Percentiles rank a stretch among this genome's conserved stretches.
Evolutionary conservation across 2,888 invertebrate genomes (phyloP).

Genomic region (Drosophila rellima): DNA sequence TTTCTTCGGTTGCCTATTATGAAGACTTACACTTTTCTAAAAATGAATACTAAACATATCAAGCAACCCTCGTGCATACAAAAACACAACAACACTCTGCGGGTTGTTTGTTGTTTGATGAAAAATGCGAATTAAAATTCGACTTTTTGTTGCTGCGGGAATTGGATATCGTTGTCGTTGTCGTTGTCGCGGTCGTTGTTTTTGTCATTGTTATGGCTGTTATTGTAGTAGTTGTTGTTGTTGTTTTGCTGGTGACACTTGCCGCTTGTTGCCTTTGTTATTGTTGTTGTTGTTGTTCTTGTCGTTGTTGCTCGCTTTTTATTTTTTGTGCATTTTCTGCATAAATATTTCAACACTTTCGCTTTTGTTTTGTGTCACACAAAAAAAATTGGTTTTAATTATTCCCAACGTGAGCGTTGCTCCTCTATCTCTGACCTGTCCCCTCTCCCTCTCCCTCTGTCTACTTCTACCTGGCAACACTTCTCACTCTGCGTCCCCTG

Average conservation of each 20-base stretch:
- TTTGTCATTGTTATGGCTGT: slow-evolving; percentile 32
- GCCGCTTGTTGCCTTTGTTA: slow-evolving; percentile 30
- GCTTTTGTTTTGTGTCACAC: slow-evolving; percentile 77
- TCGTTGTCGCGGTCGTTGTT: slow-evolving; percentile 20
- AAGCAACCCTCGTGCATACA: slow-evolving; percentile 38
- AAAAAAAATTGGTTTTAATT: slow-evolving; percentile 71
- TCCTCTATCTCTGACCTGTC: neutral
- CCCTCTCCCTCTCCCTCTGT: neutral
- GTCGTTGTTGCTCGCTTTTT: slow-evolving; percentile 18
- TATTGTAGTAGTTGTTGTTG: slow-evolving; percentile 23
- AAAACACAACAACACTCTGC: slow-evolving; percentile 29
- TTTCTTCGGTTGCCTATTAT: neutral
- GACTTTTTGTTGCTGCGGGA: slow-evolving; percentile 30
- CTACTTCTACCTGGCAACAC: neutral
- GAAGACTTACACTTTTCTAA: neutral
- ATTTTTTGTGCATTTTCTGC: slow-evolving; percentile 77
- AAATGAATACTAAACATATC: slow-evolving; percentile 24
- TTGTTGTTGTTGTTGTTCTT: slow-evolving; percentile 9
- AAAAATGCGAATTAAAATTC: slow-evolving; percentile 69
- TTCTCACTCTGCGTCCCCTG: neutral
- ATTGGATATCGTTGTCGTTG: slow-evolving; percentile 50
- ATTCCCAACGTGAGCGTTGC: slow-evolving; percentile 60
- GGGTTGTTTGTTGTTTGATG: slow-evolving; percentile 41
- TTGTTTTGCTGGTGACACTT: slow-evolving; percentile 36
- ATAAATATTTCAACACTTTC: slow-evolving; percentile 82